A percentile compares a stretch with the other conserved stretches of the same genome.
Conservation (phyloP, 2,113 vertebrate species). For the Pantherophis guttatus region DNA sequence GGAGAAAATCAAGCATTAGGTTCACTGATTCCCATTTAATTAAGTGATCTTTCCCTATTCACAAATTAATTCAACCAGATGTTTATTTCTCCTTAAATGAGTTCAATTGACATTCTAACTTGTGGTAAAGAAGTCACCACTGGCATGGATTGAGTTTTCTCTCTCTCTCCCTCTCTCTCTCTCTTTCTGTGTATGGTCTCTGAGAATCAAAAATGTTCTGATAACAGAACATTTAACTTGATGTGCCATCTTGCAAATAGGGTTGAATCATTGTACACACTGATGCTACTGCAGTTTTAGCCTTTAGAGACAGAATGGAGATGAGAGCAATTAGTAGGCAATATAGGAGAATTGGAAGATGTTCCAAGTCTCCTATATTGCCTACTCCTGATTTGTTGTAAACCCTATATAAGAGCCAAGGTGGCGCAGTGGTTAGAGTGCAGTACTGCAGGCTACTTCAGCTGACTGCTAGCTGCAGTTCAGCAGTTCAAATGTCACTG, state of each 20-base stretch:
- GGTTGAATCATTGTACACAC: background rate
- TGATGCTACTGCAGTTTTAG: background rate
- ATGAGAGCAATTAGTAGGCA: background rate
- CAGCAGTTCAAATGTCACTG: too few relatives aligned
- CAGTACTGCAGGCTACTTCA: too few relatives aligned
- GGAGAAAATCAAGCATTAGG: background rate
- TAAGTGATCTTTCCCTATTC: background rate
- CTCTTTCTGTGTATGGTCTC: background rate
- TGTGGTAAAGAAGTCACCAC: background rate
- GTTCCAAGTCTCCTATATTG: background rate
- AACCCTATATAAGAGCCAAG: slow-evolving; percentile 6
- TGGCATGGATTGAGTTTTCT: background rate
- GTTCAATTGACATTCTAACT: background rate
- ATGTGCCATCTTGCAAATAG: background rate
- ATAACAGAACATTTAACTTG: background rate
- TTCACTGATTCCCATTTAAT: background rate
- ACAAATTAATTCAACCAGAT: background rate
- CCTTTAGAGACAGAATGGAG: background rate
- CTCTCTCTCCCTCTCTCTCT: background rate
- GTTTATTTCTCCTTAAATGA: background rate
- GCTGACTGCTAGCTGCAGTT: too few relatives aligned
- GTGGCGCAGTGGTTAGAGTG: too few relatives aligned
- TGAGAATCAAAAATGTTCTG: background rate
- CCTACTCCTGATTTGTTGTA: slow-evolving; percentile 35
- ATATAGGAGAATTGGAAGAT: background rate